Evolutionary conservation across 2,797 vertebrate species (phyloP).

Genomic region (Tachyglossus aculeatus): DNA sequence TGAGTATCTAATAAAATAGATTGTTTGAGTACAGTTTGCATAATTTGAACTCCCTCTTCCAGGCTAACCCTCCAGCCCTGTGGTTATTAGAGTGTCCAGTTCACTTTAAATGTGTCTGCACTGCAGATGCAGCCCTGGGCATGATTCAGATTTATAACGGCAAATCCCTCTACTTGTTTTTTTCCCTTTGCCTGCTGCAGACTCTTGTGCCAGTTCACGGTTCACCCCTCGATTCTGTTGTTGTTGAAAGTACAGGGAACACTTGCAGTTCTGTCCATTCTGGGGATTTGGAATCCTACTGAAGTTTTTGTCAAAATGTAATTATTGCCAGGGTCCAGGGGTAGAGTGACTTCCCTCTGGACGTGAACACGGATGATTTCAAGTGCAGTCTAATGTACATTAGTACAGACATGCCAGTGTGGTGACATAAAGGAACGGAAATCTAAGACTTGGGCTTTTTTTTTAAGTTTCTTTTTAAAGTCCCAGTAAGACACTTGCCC

Average conservation of each 20-base stretch:
- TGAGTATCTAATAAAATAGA: too few species aligned
- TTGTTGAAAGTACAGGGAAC: neutral
- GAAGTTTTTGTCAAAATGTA: neutral
- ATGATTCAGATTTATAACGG: neutral
- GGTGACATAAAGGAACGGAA: neutral
- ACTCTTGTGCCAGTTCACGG: neutral
- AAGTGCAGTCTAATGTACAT: neutral
- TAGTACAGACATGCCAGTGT: neutral
- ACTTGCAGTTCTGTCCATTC: neutral
- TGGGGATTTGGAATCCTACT: conserved; percentile 3
- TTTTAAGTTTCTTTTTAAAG: too few species aligned
- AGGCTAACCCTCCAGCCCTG: neutral
- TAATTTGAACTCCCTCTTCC: too few species aligned
- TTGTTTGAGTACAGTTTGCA: too few species aligned
- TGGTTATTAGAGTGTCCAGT: neutral
- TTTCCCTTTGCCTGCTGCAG: neutral
- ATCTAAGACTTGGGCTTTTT: conserved; percentile 9
- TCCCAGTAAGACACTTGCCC: too few species aligned
- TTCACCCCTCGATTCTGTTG: neutral
- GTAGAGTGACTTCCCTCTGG: neutral
- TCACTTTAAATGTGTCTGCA: neutral
- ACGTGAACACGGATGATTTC: neutral
- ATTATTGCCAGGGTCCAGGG: neutral
- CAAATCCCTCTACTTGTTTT: neutral
- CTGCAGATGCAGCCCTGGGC: neutral